phyloP scores from a whole-genome alignment of 2,113 vertebrate species.

The Gorilla gorilla region DNA sequence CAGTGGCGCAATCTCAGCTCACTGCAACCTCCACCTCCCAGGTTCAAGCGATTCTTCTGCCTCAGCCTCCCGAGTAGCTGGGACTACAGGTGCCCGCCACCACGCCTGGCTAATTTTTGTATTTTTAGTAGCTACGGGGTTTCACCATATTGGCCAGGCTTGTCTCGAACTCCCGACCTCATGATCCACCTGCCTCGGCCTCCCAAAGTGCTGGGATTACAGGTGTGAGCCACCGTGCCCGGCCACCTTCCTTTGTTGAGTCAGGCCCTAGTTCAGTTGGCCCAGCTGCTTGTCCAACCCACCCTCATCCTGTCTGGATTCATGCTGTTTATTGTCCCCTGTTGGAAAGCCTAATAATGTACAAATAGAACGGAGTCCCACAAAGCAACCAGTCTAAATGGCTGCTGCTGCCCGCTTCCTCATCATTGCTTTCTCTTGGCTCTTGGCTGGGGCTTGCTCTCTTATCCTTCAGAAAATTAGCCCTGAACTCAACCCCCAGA shows the following conservation, averaged over 20 bases:
- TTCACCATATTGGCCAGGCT: too few species aligned
- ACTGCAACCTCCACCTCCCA: too few species aligned
- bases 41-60: too few species aligned
- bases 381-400: not conserved
- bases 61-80: too few species aligned
- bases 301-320: not conserved
- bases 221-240: accelerated
- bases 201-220: too few species aligned
- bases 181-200: too few species aligned
- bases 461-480: not conserved
- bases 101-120: too few species aligned
- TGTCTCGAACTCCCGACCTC: too few species aligned
- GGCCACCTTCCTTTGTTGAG: not conserved
- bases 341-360: not conserved
- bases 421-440: not conserved
- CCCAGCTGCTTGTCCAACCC: not conserved
- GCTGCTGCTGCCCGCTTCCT: not conserved
- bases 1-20: too few species aligned
- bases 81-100: too few species aligned
- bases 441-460: not conserved
- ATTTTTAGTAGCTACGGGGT: too few species aligned
- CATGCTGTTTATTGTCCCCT: not conserved
- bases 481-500: not conserved
- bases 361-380: not conserved
- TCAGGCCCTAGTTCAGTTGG: not conserved